Evolutionary conservation across 2,797 vertebrate species (phyloP), one percentile per base, ranked within the genome.

Genomic region (Ceryle rudis): DNA sequence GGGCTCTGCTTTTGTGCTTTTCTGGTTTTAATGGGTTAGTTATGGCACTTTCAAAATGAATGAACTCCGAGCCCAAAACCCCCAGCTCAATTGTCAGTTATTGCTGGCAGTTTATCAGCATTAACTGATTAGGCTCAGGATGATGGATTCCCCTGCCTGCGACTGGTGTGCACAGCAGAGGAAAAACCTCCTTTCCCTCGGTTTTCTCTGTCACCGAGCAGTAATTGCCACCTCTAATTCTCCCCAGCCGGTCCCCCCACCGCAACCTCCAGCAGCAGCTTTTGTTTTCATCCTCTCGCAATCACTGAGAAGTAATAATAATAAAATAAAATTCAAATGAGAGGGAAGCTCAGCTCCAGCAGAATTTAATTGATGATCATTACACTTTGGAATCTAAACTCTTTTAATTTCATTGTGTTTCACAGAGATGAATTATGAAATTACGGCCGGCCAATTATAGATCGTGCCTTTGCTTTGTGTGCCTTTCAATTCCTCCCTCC

Each of bases 21-120:
- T 16, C 93, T 57, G 86, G 9, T 14, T 80, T 86, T 90, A 95
- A 97, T 64, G 89, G 95, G 93, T 96, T 96, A 65, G 87, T 96
- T 95, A 92, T 91, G 67, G 85, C 94, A 90, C 97, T 97, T 97
- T 92, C 93, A 93, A 86, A 98, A 98, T 80, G 97, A 98, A 98
- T 95, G 97, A 97, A 98, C 97, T 96, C 89, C n/a, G 51, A 80
- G 96, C 97, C 95, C 85, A 67, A 77, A 90, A 55, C 92, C 93
- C 77, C 79, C 85, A 41, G 94, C 84, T 95, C 97, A 93, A 97
- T 97, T 97, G 98, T 97, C 98, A 97, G 97, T 98, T 98, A 98
- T 97, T 98, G 98, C 97, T 96, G 97, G 98, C 97, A 97, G 97
- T 98, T 98, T 98, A 98, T 98, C 98, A 98, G 97, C 96, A 96